phyloP scores from a whole-genome alignment of 1,140 invertebrate species.

The Phymorhynchus buccinoides region DNA sequence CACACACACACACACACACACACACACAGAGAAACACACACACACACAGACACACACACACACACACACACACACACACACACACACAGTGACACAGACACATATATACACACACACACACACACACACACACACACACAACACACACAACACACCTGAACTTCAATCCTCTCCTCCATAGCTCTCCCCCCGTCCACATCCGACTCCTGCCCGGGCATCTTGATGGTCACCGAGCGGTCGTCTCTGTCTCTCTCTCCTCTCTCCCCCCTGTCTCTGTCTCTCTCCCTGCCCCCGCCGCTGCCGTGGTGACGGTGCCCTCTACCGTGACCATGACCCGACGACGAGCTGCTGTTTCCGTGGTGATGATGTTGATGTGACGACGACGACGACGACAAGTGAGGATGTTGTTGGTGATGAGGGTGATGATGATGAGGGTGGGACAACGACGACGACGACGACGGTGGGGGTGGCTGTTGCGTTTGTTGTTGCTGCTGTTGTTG shows the following conservation, averaged over 20 bases:
- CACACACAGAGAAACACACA: no score
- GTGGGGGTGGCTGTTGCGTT: background rate
- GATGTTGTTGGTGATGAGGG: no score
- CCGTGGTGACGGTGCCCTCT: no score
- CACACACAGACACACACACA: no score
- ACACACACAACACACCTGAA: constrained; percentile 82
- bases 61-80: no score
- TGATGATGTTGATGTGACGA: constrained; percentile 43
- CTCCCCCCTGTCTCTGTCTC: constrained; percentile 40
- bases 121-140: no score
- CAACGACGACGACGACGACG: background rate
- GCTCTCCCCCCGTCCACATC: constrained; percentile 58
- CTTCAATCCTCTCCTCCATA: constrained; percentile 82
- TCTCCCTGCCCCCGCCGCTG: constrained; percentile 52
- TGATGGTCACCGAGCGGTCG: constrained; percentile 69
- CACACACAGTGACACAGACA: no score
- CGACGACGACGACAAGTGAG: constrained; percentile 49
- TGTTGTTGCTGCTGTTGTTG: constrained; percentile 45
- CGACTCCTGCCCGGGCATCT: constrained; percentile 64
- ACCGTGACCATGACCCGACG: no score
- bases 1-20: no score
- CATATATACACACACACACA: no score
- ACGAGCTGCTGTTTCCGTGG: no score
- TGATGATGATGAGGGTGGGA: constrained; percentile 5
- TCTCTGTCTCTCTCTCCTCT: constrained; percentile 57